Evolutionary conservation across 1,140 invertebrate genomes (phyloP).

Genomic region (Matsumurasca onukii): DNA sequence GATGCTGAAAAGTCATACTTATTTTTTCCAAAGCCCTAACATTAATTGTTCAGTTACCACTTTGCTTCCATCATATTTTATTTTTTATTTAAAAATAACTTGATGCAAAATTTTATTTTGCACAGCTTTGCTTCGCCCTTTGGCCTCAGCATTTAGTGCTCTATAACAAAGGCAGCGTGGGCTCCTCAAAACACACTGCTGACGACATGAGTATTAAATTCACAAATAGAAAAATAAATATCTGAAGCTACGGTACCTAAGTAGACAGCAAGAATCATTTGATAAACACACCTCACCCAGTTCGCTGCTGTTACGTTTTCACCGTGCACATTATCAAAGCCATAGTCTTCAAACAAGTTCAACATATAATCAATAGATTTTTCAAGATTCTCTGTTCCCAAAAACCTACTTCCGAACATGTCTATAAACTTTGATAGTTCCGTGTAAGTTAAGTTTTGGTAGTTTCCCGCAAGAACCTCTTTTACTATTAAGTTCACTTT

Average conservation of each 20-base stretch:
- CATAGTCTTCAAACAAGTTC: constrained; percentile 28
- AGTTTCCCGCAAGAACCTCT: constrained; percentile 49
- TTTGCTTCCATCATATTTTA: no score
- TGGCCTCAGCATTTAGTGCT: no score
- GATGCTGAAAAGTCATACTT: no score
- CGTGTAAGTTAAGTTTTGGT: constrained; percentile 58
- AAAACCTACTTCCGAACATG: constrained; percentile 66
- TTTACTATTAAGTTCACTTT: neutral
- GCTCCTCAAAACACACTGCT: neutral
- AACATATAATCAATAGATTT: constrained; percentile 42
- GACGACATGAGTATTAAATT: neutral
- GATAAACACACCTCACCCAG: constrained; percentile 40
- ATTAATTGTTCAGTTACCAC: no score
- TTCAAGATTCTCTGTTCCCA: constrained; percentile 51
- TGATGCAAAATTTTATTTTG: no score
- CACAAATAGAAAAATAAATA: neutral
- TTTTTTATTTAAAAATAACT: no score
- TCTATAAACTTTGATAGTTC: constrained; percentile 69
- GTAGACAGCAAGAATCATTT: no score
- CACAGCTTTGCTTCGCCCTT: no score
- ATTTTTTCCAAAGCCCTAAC: no score
- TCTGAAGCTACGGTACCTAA: no score
- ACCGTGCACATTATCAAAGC: constrained; percentile 41
- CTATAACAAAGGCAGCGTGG: no score
- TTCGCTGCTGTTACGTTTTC: constrained; percentile 38